Base-by-base conservation (phyloP, 2,888 invertebrate species). In the Tanypteryx hageni region DNA sequence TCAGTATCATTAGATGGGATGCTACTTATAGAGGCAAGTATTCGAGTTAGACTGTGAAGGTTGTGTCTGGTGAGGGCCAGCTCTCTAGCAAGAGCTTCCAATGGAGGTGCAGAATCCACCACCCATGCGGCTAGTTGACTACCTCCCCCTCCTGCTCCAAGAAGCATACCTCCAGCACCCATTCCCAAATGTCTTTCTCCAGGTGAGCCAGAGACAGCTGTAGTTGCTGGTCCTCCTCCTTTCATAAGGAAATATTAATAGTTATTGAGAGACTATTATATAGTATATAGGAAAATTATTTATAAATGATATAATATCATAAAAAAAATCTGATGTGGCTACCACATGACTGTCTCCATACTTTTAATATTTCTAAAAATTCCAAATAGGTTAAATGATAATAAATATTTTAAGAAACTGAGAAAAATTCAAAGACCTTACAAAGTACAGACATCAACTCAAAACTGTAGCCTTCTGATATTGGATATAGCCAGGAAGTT, bases 1-100 rank as follows among this genome's bases (percentile, higher is more conserved):
- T 96, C 96, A 58, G 96, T 95, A 93, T 96, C 96, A 84, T 96
- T 93, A 85, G 95, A 93, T 93, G 93, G 94, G 93, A 94, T 94
- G 64, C 94, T 93, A 94, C 96, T 96, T 91, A 96, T 94, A 93
- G 95, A 95, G 93, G 97, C 96, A 93, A 97, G 95, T 92, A 97
- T 95, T 82, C 96, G 95, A 93, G 96, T 96, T 93, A 98, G 95
- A 94, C 97, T 97, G 93, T 96, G 96, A 89, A 98, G 95, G 61
- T 97, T 97, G 93, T 97, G 96, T 94, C 97, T 97, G 44, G 97
- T 96, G 93, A 96, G 96, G 0, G 96, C 96, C 92, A 97, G 95
- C 95, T 97, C 97, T 92, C 96, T 96, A 93, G 96, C 97, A 92
- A 96, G 96, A 85, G 95, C 96, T 93, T 97, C 97, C 93, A 97